Conservation (phyloP, 1,140 invertebrate species). For the Pogonomyrmex barbatus region DNA sequence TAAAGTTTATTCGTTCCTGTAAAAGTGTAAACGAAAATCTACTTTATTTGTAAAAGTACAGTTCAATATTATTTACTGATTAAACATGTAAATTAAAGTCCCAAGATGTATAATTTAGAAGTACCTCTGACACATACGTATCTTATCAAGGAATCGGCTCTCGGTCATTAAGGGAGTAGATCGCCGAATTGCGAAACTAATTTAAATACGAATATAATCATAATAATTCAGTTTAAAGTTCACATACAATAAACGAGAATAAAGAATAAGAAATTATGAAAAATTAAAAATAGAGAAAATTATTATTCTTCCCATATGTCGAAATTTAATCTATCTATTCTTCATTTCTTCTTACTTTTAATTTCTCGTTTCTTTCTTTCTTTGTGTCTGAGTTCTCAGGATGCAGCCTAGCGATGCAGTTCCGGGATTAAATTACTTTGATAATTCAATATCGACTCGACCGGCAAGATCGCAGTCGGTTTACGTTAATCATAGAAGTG, state of each 20-base stretch:
- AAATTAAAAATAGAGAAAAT: too few relatives aligned
- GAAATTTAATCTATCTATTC: too few relatives aligned
- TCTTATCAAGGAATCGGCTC: not conserved
- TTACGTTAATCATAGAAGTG: slow-evolving; percentile 57
- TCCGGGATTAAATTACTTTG: not conserved
- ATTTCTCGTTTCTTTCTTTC: too few relatives aligned
- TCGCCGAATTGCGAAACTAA: not conserved
- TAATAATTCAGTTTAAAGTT: too few relatives aligned
- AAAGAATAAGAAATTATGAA: too few relatives aligned
- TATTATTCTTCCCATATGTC: too few relatives aligned
- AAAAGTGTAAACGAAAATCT: not conserved
- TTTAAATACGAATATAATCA: not conserved
- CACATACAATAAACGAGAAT: too few relatives aligned
- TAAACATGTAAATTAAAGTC: not conserved
- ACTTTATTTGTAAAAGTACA: not conserved
- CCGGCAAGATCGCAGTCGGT: not conserved
- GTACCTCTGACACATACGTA: not conserved
- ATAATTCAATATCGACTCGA: slow-evolving; percentile 10
- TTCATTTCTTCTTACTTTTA: too few relatives aligned
- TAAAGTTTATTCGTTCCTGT: not conserved
- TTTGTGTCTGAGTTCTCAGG: too few relatives aligned
- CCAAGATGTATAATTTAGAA: not conserved
- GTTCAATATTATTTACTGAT: not conserved
- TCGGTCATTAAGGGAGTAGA: not conserved
- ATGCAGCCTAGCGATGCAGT: not conserved